A percentile compares a stretch with the other conserved stretches of the same genome.
phyloP scores from a whole-genome alignment of 2,113 vertebrate genomes.

The Nesogale talazaci region DNA sequence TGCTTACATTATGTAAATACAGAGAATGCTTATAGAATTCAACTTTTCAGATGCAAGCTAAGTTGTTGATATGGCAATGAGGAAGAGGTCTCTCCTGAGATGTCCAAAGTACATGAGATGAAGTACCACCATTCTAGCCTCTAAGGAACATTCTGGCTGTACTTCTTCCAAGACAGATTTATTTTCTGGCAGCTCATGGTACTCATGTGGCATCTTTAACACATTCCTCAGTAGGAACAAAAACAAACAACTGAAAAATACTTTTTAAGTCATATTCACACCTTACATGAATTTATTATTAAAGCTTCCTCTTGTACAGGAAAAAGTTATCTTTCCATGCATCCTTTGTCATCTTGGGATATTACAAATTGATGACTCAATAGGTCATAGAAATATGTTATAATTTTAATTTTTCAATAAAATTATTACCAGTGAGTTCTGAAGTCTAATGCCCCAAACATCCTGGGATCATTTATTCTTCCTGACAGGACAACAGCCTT shows the following conservation, averaged over 20 bases:
- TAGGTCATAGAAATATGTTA: not conserved
- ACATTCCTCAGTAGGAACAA: not conserved
- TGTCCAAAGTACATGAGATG: too few species aligned
- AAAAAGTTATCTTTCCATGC: not conserved
- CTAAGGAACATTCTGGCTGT: too few species aligned
- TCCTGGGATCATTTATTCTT: not conserved
- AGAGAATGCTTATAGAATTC: not conserved
- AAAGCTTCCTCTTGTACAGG: not conserved
- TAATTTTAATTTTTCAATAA: constrained; percentile 10
- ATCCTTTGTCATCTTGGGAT: not conserved
- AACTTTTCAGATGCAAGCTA: not conserved
- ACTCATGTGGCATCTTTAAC: constrained; percentile 1
- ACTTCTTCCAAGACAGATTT: too few species aligned
- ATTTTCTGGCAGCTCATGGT: too few species aligned
- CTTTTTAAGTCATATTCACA: not conserved
- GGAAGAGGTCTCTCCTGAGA: too few species aligned
- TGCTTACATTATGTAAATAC: not conserved
- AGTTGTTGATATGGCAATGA: too few species aligned
- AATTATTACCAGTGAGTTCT: not conserved
- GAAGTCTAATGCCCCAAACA: not conserved
- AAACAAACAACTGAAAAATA: constrained; percentile 1
- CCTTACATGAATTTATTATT: not conserved
- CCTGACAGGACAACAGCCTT: not conserved
- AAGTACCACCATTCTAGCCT: too few species aligned
- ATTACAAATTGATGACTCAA: constrained; percentile 31